phyloP scores from a whole-genome alignment of 2,888 invertebrate genomes.

The Plebejus argus region DNA sequence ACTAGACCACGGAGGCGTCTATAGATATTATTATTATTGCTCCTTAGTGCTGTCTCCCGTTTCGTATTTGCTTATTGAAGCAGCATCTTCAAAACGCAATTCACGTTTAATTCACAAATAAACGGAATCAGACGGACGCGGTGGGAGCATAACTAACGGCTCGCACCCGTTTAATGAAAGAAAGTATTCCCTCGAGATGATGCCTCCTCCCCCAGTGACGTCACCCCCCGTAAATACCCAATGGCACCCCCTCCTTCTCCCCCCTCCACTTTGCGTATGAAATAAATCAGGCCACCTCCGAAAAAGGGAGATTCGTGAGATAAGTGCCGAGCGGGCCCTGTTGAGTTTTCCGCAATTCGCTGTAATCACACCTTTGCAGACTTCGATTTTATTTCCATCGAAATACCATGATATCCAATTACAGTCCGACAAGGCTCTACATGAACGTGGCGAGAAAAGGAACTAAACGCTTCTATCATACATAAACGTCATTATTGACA shows the following conservation, averaged over 20 bases:
- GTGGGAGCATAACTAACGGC: background rate
- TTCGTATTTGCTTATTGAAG: too few relatives aligned
- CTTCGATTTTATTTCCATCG: background rate
- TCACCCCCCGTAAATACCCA: background rate
- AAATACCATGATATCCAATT: too few relatives aligned
- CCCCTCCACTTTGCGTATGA: background rate
- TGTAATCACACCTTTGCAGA: background rate
- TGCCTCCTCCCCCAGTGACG: background rate
- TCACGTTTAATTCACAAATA: background rate
- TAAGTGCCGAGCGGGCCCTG: background rate
- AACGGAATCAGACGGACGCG: background rate
- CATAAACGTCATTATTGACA: too few relatives aligned
- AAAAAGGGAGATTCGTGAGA: background rate
- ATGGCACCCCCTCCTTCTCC: background rate
- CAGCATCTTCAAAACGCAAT: background rate
- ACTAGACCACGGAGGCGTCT: too few relatives aligned
- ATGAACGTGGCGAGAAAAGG: too few relatives aligned
- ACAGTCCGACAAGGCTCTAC: too few relatives aligned
- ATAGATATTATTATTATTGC: too few relatives aligned
- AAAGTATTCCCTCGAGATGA: background rate
- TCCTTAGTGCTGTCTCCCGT: too few relatives aligned
- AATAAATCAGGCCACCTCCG: conserved; percentile 12
- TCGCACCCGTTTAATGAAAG: conserved; percentile 1
- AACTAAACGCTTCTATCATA: too few relatives aligned
- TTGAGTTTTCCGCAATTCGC: background rate